Conservation (phyloP, 1,140 invertebrate genomes). For the Bathynomus jamesi region DNA sequence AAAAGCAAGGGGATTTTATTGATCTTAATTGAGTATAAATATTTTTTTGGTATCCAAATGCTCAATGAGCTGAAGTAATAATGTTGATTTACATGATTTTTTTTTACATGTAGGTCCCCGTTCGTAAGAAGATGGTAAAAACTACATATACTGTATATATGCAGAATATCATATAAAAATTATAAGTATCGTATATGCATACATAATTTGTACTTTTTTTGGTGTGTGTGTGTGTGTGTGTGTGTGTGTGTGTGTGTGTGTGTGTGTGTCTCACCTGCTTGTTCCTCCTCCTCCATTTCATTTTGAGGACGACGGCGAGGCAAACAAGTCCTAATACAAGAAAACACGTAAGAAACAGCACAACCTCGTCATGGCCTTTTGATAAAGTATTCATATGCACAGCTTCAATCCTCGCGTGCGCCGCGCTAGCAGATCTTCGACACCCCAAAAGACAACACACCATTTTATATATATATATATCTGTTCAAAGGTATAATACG, state of each 20-base stretch:
- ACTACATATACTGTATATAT: no score
- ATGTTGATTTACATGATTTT: no score
- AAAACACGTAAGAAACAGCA: conserved; percentile 10
- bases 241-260: neutral
- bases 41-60: no score
- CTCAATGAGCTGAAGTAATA: no score
- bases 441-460: neutral
- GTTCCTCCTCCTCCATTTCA: conserved; percentile 13
- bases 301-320: conserved; percentile 13
- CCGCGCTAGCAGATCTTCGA: neutral
- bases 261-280: neutral
- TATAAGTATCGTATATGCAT: neutral
- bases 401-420: neutral
- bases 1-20: no score
- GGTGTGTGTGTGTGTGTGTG: neutral
- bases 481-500: neutral
- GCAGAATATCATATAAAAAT: neutral
- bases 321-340: conserved; percentile 6
- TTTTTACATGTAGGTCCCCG: no score
- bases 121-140: no score
- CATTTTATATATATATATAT: neutral
- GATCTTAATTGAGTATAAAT: no score
- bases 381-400: neutral
- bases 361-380: neutral
- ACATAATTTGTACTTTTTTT: neutral